Conservation (phyloP, 2,888 invertebrate species). For the Plebejus anna region DNA sequence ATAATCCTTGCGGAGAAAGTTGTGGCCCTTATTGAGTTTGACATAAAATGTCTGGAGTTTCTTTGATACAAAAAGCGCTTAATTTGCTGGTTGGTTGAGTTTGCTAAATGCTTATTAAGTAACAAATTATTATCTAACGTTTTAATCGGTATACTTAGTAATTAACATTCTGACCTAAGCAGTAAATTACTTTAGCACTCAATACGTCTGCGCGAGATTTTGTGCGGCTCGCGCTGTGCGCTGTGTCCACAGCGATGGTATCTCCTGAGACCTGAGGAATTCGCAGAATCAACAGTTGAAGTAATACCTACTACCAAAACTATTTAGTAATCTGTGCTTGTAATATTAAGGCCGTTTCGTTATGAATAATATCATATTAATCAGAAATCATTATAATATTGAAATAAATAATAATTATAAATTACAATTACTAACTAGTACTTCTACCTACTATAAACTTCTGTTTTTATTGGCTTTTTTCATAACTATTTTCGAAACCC, state of each 20-base stretch:
- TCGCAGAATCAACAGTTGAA: background rate
- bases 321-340: background rate
- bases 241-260: background rate
- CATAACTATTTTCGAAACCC: background rate
- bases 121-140: background rate
- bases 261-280: background rate
- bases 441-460: too few relatives aligned
- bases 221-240: background rate
- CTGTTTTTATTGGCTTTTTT: too few relatives aligned
- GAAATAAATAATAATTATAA: too few relatives aligned
- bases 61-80: too few relatives aligned
- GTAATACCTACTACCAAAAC: background rate
- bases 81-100: background rate
- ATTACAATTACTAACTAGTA: too few relatives aligned
- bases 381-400: too few relatives aligned
- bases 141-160: background rate
- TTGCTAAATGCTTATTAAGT: background rate
- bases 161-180: background rate
- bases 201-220: background rate
- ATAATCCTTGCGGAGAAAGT: too few relatives aligned
- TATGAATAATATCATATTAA: too few relatives aligned
- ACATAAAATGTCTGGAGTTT: too few relatives aligned
- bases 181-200: background rate
- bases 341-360: too few relatives aligned
- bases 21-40: too few relatives aligned